Conservation (phyloP, 2,888 invertebrate species). For the Himalopsyche tibetana region DNA sequence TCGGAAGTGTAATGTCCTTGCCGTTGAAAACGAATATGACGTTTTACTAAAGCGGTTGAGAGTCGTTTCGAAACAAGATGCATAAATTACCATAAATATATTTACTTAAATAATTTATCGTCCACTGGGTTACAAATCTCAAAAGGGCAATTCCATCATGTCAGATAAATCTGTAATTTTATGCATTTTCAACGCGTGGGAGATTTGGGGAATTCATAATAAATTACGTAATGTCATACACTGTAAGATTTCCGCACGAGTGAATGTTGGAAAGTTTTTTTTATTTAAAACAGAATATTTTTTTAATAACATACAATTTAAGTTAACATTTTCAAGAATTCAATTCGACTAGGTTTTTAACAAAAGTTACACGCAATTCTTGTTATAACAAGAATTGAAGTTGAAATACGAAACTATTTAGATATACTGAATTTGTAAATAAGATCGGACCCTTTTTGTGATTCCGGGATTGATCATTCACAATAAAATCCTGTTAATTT, state of each 20-base stretch:
- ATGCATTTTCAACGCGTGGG: constrained; percentile 25
- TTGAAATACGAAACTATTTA: too few species aligned
- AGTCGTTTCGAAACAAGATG: constrained; percentile 20
- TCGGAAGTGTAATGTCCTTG: constrained; percentile 21
- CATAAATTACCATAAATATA: constrained; percentile 32
- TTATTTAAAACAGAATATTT: too few species aligned
- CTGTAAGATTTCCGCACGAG: not conserved
- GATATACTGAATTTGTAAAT: too few species aligned
- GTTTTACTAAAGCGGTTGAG: not conserved
- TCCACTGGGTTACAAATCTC: constrained; percentile 27
- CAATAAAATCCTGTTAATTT: too few species aligned
- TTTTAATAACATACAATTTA: too few species aligned
- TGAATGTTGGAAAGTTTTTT: constrained; percentile 24
- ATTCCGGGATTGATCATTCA: too few species aligned
- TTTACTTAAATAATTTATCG: constrained; percentile 5
- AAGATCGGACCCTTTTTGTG: too few species aligned
- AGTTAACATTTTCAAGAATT: too few species aligned
- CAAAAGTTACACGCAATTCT: too few species aligned
- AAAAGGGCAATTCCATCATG: constrained; percentile 32
- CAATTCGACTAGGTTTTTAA: too few species aligned
- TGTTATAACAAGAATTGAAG: too few species aligned
- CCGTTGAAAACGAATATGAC: not conserved
- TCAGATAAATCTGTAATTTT: constrained; percentile 36
- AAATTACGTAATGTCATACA: constrained; percentile 6
- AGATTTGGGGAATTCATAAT: not conserved